These are phyloP conservation scores for Anthopleura sola DNA, from an alignment of 64 coral and sea anemone genomes.

Conservation along the genomic window DNA sequence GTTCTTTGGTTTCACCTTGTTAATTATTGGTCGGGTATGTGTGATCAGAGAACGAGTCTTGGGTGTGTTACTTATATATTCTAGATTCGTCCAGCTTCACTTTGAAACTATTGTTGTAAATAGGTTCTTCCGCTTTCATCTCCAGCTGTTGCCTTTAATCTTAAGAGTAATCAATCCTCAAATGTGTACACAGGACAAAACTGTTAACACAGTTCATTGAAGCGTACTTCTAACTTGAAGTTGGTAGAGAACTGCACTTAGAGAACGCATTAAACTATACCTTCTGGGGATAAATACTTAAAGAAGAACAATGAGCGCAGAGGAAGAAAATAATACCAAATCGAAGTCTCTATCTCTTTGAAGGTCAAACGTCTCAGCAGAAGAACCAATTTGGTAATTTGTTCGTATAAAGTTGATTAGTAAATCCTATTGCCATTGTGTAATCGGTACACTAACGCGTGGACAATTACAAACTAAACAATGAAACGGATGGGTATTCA, in stretches of 20 bases:
- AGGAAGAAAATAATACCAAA: background rate
- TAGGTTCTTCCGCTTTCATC: constrained; percentile 7
- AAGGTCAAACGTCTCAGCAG: background rate
- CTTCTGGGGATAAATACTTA: background rate
- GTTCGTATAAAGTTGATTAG: constrained; percentile 1
- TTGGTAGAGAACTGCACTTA: background rate
- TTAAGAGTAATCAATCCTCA: constrained; percentile 20
- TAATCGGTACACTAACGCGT: background rate
- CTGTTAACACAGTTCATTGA: constrained; percentile 11
- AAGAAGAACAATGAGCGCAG: background rate
- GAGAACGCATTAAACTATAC: background rate
- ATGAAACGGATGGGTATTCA: constrained; percentile 1
- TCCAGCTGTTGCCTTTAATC: background rate
- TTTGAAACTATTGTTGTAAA: constrained; percentile 8
- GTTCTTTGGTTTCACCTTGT: background rate
- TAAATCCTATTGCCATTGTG: background rate
- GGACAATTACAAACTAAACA: constrained; percentile 6
- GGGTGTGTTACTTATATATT: constrained; percentile 13
- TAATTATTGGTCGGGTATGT: background rate
- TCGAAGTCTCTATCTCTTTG: background rate
- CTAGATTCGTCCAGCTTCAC: background rate
- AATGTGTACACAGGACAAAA: constrained; percentile 14
- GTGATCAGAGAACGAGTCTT: background rate
- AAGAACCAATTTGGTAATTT: background rate
- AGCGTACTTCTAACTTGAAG: background rate